Evolutionary conservation across 2,888 invertebrate genomes (phyloP).

Genomic region (Rotaria sp.): DNA sequence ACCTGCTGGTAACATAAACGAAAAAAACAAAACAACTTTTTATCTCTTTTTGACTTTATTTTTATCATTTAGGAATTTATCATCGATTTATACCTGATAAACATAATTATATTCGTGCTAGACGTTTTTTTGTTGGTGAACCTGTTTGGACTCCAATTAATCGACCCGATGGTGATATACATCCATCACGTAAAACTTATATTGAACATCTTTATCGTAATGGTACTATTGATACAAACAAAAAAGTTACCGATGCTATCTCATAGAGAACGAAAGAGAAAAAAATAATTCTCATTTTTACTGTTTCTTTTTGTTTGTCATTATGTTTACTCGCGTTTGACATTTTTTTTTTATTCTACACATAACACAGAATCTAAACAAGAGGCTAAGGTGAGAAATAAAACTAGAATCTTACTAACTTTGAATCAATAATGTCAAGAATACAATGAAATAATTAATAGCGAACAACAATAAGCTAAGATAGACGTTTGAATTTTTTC

Average conservation of each 20-base stretch:
- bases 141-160: slow-evolving; percentile 87
- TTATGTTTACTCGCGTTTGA: no score
- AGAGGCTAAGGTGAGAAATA: no score
- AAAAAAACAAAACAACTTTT: no score
- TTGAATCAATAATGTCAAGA: no score
- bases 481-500: no score
- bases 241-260: not conserved
- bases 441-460: no score
- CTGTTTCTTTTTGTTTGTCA: not conserved
- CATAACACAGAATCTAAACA: no score
- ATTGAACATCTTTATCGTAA: not conserved
- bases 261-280: not conserved
- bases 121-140: slow-evolving; percentile 80
- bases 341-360: no score
- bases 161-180: slow-evolving; percentile 68
- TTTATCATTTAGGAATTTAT: not conserved
- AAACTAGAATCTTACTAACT: no score
- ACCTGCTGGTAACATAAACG: slow-evolving; percentile 66
- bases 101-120: slow-evolving; percentile 73
- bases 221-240: not conserved
- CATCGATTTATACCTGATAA: not conserved
- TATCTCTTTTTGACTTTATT: not conserved
- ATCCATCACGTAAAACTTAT: not conserved
- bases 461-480: no score
- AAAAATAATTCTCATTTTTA: not conserved